Conservation (phyloP, 2,797 vertebrate genomes). For the Tokudaia muenninki region DNA sequence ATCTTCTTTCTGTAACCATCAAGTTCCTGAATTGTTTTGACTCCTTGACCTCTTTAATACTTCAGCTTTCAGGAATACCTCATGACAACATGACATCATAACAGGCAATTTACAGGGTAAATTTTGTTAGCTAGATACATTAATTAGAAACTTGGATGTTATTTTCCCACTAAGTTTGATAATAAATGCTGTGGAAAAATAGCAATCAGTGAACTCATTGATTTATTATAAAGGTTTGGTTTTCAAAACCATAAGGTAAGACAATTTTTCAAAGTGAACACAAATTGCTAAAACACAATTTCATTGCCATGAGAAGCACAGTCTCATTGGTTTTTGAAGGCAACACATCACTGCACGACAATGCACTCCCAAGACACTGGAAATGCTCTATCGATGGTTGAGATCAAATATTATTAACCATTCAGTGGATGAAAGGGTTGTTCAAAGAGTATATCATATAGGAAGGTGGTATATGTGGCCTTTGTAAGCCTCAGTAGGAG, state of each 20-base stretch:
- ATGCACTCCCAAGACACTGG: not conserved
- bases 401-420: not conserved
- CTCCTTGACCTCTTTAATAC: not conserved
- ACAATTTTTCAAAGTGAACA: not conserved
- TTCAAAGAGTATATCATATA: not conserved
- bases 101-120: not conserved
- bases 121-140: not conserved
- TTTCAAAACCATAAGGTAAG: not conserved
- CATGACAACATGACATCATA: not conserved
- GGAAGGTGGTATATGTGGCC: not conserved
- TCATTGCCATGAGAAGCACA: not conserved
- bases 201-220: not conserved
- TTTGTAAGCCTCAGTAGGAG: not conserved
- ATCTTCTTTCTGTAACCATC: slow-evolving; percentile 31
- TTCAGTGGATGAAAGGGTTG: not conserved
- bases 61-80: slow-evolving; percentile 21
- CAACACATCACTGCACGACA: not conserved
- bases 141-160: not conserved
- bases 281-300: not conserved
- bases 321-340: not conserved
- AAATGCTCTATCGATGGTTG: not conserved
- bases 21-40: slow-evolving; percentile 56
- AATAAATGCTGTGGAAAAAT: not conserved
- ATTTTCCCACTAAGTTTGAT: not conserved
- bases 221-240: not conserved